Evolutionary conservation across 2,888 invertebrate species (phyloP).

Genomic region (Sesia apiformis): DNA sequence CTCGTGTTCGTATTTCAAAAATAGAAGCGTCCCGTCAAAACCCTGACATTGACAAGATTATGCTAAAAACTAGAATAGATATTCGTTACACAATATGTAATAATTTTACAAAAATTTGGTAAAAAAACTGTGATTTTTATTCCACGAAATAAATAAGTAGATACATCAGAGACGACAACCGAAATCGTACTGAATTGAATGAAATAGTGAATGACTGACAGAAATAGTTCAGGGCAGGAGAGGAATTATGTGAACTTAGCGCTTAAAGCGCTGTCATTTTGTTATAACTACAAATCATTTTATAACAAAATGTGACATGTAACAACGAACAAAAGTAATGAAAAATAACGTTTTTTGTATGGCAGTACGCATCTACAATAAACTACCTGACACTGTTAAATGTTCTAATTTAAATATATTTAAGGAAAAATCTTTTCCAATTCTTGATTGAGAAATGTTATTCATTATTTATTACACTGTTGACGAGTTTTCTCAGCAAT

Average conservation of each 20-base stretch:
- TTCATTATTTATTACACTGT: too few relatives aligned
- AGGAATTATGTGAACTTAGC: constrained; percentile 28
- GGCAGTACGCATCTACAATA: too few relatives aligned
- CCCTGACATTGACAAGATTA: constrained; percentile 5
- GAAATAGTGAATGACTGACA: constrained; percentile 55
- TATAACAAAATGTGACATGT: too few relatives aligned
- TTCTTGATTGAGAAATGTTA: too few relatives aligned
- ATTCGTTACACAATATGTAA: neutral
- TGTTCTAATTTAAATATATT: too few relatives aligned
- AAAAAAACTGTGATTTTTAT: neutral
- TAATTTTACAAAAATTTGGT: neutral
- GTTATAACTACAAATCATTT: too few relatives aligned
- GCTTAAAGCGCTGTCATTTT: constrained; percentile 26
- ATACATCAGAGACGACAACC: constrained; percentile 5
- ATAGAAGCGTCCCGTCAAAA: constrained; percentile 16
- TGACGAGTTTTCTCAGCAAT: too few relatives aligned
- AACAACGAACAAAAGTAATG: too few relatives aligned
- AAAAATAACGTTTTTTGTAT: too few relatives aligned
- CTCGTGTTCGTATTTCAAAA: constrained; percentile 7
- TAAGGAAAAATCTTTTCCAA: too few relatives aligned
- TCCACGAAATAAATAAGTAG: neutral
- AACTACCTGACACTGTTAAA: too few relatives aligned
- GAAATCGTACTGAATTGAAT: constrained; percentile 39
- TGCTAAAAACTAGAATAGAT: neutral
- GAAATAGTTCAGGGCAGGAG: constrained; percentile 51